These are phyloP conservation scores for Drosophila dunni DNA, from an alignment of 1,140 invertebrate species.

Conservation along the genomic window DNA sequence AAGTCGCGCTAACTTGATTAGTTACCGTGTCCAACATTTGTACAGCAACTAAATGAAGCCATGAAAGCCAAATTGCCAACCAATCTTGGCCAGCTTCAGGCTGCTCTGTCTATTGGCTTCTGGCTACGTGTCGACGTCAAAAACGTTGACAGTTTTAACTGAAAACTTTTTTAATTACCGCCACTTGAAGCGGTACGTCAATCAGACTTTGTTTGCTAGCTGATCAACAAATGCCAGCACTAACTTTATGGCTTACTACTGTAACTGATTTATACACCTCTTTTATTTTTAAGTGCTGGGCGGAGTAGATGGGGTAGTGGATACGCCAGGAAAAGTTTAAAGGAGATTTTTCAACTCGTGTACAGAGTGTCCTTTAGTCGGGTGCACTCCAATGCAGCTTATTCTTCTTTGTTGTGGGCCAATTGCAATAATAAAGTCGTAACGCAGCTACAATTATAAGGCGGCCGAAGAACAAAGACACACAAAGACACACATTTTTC, in stretches of 20 bases:
- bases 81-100: constrained; percentile 19
- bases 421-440: constrained; percentile 74
- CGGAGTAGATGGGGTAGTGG: too few species aligned
- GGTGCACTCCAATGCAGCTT: neutral
- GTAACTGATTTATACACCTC: too few species aligned
- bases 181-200: constrained; percentile 59
- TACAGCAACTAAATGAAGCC: constrained; percentile 66
- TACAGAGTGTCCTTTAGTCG: neutral
- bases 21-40: constrained; percentile 40
- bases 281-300: too few species aligned
- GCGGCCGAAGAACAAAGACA: constrained; percentile 75
- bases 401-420: neutral
- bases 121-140: constrained; percentile 57
- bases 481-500: constrained; percentile 69
- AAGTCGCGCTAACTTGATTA: constrained; percentile 76
- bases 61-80: constrained; percentile 56
- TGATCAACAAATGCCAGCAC: constrained; percentile 23
- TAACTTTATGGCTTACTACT: neutral
- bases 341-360: too few species aligned
- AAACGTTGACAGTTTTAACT: constrained; percentile 73
- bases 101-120: constrained; percentile 19
- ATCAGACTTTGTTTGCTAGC: constrained; percentile 49
- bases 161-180: constrained; percentile 77
- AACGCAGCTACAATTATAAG: constrained; percentile 82
- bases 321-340: too few species aligned